Evolutionary conservation across 2,797 vertebrate species (phyloP), one percentile per base, ranked within the genome.

Genomic region (Pangasius sanitwongsei): DNA sequence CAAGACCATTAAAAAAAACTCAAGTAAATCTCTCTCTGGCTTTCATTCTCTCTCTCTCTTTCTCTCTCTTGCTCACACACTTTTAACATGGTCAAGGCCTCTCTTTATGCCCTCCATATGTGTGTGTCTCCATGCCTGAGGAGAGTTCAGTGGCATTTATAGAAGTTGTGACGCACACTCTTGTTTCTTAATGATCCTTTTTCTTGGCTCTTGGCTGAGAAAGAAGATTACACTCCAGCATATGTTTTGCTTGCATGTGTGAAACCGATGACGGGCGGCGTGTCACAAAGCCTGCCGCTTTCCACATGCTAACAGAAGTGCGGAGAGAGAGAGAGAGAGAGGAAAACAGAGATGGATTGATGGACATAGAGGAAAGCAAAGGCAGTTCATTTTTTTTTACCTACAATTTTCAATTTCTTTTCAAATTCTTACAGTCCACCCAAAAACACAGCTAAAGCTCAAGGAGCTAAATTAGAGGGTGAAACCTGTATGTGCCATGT

Each of bases 211-310:
- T 77, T 89, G 86, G 74, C 89, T 85, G 65, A 83, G 85, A 83
- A 63, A 55, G 70, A 86, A 83, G 90, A 90, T 91, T 89, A 89
- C 89, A 91, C 92, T 90, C 88, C 77, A 55, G 67, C 89, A 89
- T 91, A 92, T 92, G 87, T 70, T 90, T 88, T 91, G 90, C 86
- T 91, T 5, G 87, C 87, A 92, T 80, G 93, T 90, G 88, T 85
- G 83, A 90, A 88, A 83, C 65, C 85, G 86, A 86, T 86, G 86
- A 83, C 18, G 86, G 53, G 85, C 83, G 74, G 75, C 85, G 82
- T 53, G 82, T 78, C 87, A 90, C 57, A 87, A 69, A 87, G 50
- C 78, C 87, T 83, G 78, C 87, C 80, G 53, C 87, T 61, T 72
- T 88, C 80, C 87, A 88, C 80, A 88, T 83, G 80, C 78, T 74